Base-by-base conservation (phyloP, 2,888 invertebrate species). In the Brenthis hecate region DNA sequence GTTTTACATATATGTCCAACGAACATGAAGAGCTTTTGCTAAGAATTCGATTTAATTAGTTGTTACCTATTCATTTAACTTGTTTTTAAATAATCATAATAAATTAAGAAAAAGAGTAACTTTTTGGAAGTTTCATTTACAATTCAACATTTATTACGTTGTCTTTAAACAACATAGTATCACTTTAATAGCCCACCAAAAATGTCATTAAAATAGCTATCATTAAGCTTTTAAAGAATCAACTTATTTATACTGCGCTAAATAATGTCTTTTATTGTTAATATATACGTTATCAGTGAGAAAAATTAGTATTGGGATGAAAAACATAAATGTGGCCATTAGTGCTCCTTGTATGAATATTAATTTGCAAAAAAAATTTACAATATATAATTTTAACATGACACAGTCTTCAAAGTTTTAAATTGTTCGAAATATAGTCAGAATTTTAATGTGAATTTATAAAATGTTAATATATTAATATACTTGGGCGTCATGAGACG, bases 231-330 rank as follows among this genome's bases (percentile, higher is more conserved):
- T 57, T 51, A 51, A 57, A 65, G 56, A 50, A 51, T 53, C 36
- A 32, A 36, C 36, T 65, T 36, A 65, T 64, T 64, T 56, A 56
- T 32, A 56, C 23, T 23, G 47, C 11, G 50, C 28, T 56, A 56
- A 61, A 61, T 51, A 68, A 50, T 43, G 23, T 56, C 43, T 67
- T 53, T 57, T 11, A 50, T 63, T n/a, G 23, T 67, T 56, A 48
- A 23, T 16, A 19, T 62, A 56, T 32, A 48, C 65, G 65, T 60
- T 69, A 56, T 60, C 60, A 54, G 36, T 66, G 51, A 50, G 55
- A 54, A 68, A 66, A 68, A 68, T 71, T 71, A 71, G 62, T 65
- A 65, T 65, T 68, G 61, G 58, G 19, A 64, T 56, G 62, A 66
- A 66, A 56, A 72, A 69, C 23, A 51, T 56, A 61, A 64, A 61